These are phyloP conservation scores for Pteruthius melanotis DNA, from an alignment of 2,113 vertebrate genomes.

Conservation along the genomic window DNA sequence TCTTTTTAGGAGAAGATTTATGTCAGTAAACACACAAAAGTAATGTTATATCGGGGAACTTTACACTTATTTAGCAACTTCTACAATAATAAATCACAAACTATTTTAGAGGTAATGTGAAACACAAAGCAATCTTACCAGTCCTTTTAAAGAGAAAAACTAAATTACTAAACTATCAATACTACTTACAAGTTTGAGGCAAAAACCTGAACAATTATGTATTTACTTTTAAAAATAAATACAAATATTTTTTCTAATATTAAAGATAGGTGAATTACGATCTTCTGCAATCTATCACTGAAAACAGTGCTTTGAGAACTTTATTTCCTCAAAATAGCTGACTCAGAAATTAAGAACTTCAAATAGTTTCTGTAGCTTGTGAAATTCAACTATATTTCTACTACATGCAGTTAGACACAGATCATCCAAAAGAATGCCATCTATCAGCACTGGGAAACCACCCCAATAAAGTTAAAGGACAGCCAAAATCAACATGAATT, in stretches of 20 bases:
- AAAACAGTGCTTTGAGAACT: not conserved
- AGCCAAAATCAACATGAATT: not conserved
- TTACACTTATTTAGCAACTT: not conserved
- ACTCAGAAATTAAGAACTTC: not conserved
- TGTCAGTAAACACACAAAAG: not conserved
- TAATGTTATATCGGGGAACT: not conserved
- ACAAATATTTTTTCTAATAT: not conserved
- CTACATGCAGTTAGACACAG: not conserved
- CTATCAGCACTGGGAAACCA: not conserved
- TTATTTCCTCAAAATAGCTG: not conserved
- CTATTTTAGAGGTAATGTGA: not conserved
- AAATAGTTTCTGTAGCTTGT: not conserved
- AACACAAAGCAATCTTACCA: not conserved
- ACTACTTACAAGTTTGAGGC: not conserved
- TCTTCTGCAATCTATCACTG: not conserved
- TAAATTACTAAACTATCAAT: not conserved
- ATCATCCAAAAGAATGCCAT: not conserved
- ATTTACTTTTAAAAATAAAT: not conserved
- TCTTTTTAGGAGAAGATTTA: conserved; percentile 67
- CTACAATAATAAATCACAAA: not conserved
- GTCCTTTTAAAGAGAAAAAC: not conserved
- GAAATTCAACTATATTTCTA: not conserved
- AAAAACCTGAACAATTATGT: not conserved
- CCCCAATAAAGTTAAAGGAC: not conserved
- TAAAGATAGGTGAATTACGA: not conserved